Percentiles rank a stretch among this genome's conserved stretches.
Conservation (phyloP, 2,888 invertebrate species). For the Spatulosminthurus flaviceps region DNA sequence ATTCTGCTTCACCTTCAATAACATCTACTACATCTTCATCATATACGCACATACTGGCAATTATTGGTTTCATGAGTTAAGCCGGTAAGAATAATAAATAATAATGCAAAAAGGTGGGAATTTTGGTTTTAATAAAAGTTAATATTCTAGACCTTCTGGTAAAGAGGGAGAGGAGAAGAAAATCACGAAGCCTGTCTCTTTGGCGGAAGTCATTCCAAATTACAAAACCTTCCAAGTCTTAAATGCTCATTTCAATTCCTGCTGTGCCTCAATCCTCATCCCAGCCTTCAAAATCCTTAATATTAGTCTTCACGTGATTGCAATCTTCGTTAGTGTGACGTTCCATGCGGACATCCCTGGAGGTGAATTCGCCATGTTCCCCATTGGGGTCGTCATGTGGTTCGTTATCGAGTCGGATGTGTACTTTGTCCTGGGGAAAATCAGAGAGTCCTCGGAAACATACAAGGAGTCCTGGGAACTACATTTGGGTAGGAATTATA, state of each 20-base stretch:
- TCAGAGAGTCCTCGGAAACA: background rate
- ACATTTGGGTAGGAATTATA: background rate
- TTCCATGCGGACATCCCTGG: conserved; percentile 31
- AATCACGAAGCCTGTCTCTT: background rate
- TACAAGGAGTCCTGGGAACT: conserved; percentile 6
- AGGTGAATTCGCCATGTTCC: conserved; percentile 36
- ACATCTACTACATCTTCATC: conserved; percentile 40
- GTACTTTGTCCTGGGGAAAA: conserved; percentile 18
- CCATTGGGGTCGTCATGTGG: conserved; percentile 30
- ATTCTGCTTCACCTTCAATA: conserved; percentile 35
- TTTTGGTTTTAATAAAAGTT: too few relatives aligned
- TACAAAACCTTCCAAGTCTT: conserved; percentile 33
- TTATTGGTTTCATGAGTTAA: conserved; percentile 33
- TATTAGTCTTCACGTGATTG: conserved; percentile 26
- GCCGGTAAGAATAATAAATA: conserved; percentile 21
- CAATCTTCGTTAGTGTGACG: conserved; percentile 24
- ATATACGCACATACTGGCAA: conserved; percentile 38
- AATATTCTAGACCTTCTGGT: background rate
- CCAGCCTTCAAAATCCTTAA: conserved; percentile 32
- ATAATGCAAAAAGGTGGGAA: too few relatives aligned
- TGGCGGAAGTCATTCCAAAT: conserved; percentile 2
- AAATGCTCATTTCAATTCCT: conserved; percentile 33
- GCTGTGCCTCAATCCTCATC: background rate
- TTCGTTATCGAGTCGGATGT: conserved; percentile 26
- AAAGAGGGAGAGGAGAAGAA: background rate